Percentiles rank a stretch among this genome's conserved stretches.
Evolutionary conservation across 2,113 vertebrate genomes (phyloP).

Genomic region (Geothlypis trichas): DNA sequence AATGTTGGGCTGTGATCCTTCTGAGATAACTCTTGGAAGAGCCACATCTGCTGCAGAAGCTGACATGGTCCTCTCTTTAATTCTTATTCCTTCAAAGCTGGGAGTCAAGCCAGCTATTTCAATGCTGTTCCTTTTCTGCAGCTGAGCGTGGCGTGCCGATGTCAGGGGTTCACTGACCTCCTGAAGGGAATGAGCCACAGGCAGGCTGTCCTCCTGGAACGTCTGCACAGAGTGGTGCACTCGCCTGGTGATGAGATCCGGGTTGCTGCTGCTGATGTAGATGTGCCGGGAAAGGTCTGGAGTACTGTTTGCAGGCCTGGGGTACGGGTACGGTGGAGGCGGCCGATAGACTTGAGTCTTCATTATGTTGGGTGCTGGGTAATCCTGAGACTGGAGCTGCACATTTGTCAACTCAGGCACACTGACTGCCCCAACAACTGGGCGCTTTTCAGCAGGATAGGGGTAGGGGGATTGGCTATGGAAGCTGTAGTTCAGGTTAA

Average conservation of each 20-base stretch:
- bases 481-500: conserved; percentile 92
- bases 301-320: conserved; percentile 94
- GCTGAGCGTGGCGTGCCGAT: conserved; percentile 74
- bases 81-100: conserved; percentile 85
- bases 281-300: conserved; percentile 94
- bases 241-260: conserved; percentile 90
- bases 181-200: conserved; percentile 95
- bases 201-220: conserved; percentile 96
- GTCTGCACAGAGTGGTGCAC: conserved; percentile 98
- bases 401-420: conserved; percentile 95
- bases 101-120: conserved; percentile 89
- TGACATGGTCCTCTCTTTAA: conserved; percentile 88
- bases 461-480: conserved; percentile 89
- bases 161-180: conserved; percentile 94
- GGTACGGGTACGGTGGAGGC: conserved; percentile 90
- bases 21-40: conserved; percentile 62
- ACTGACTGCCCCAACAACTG: conserved; percentile 92
- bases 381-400: conserved; percentile 94
- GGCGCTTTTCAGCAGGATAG: conserved; percentile 85
- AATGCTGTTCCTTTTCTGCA: conserved; percentile 92
- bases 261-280: conserved; percentile 94
- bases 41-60: conserved; percentile 82
- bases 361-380: conserved; percentile 93
- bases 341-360: conserved; percentile 93
- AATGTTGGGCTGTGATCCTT: conserved; percentile 81